Evolutionary conservation across 2,113 vertebrate species (phyloP).

Genomic region (Galbula dea): DNA sequence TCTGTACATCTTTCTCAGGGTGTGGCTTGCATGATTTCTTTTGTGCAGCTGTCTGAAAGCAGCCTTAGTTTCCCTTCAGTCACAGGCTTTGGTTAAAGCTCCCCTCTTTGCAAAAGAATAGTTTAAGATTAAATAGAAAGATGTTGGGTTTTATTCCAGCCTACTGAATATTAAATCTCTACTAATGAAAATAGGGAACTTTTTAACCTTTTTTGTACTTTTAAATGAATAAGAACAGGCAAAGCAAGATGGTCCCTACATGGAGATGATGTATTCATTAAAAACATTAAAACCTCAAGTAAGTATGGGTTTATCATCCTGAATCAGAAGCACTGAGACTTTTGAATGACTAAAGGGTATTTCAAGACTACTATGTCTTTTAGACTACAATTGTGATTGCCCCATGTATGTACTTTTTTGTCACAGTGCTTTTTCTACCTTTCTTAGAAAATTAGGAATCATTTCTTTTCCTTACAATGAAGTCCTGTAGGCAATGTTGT

Average conservation of each 20-base stretch:
- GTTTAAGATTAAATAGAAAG: neutral
- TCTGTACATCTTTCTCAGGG: neutral
- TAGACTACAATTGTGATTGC: neutral
- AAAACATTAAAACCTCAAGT: neutral
- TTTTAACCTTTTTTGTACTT: neutral
- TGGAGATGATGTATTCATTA: neutral
- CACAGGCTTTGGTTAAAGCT: neutral
- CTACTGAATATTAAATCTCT: neutral
- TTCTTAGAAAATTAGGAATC: neutral
- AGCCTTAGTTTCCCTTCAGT: neutral
- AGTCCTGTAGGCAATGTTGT: neutral
- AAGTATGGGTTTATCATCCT: neutral
- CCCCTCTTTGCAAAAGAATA: neutral
- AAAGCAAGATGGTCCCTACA: neutral
- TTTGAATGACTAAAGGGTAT: neutral
- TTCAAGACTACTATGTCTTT: neutral
- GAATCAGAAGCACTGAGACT: neutral
- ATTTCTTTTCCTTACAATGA: neutral
- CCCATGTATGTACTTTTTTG: neutral
- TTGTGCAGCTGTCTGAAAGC: neutral
- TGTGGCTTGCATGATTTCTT: neutral
- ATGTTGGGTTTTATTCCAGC: neutral
- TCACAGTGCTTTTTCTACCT: neutral
- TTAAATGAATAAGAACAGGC: neutral
- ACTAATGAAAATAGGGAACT: neutral